Percentiles rank a stretch among this genome's conserved stretches.
phyloP scores from a whole-genome alignment of 1,140 invertebrate species.

The Zaprionus vittiger region DNA sequence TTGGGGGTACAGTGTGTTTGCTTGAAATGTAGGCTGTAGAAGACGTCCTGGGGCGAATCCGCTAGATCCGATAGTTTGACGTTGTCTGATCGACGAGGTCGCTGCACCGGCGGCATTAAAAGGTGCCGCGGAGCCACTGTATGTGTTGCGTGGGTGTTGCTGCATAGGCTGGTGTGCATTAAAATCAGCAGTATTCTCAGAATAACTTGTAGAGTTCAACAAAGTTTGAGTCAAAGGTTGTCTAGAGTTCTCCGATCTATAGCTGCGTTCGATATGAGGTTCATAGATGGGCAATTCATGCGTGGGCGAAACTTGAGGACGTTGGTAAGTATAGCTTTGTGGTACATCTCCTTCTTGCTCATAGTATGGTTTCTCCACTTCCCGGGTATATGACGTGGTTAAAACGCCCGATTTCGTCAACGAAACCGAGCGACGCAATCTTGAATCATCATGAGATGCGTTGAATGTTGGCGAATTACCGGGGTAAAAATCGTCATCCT shows the following conservation, averaged over 20 bases:
- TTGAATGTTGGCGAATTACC: constrained; percentile 19
- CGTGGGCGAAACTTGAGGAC: constrained; percentile 28
- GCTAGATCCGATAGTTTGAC: constrained; percentile 3
- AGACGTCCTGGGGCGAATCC: constrained; percentile 42
- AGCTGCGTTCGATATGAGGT: constrained; percentile 36
- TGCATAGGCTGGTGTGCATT: constrained; percentile 11
- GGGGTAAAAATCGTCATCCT: constrained; percentile 59
- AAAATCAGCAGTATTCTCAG: constrained; percentile 17
- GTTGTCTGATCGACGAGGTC: constrained; percentile 23
- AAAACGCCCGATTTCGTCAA: constrained; percentile 69
- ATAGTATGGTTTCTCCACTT: constrained; percentile 34
- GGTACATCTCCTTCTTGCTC: constrained; percentile 25
- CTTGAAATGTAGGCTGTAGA: constrained; percentile 47
- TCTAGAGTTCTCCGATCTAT: constrained; percentile 23
- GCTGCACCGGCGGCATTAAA: constrained; percentile 17
- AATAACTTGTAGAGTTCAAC: constrained; percentile 67
- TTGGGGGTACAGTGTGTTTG: constrained; percentile 58
- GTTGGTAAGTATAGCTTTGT: constrained; percentile 58
- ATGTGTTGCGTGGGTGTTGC: constrained; percentile 41
- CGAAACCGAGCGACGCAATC: constrained; percentile 55
- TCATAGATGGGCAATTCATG: constrained; percentile 37
- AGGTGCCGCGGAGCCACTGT: constrained; percentile 50
- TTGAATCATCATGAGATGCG: constrained; percentile 4
- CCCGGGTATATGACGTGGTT: constrained; percentile 71
- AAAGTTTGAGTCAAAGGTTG: constrained; percentile 54